phyloP scores from a whole-genome alignment of 2,113 vertebrate species.

The Nycticorax nycticorax region DNA sequence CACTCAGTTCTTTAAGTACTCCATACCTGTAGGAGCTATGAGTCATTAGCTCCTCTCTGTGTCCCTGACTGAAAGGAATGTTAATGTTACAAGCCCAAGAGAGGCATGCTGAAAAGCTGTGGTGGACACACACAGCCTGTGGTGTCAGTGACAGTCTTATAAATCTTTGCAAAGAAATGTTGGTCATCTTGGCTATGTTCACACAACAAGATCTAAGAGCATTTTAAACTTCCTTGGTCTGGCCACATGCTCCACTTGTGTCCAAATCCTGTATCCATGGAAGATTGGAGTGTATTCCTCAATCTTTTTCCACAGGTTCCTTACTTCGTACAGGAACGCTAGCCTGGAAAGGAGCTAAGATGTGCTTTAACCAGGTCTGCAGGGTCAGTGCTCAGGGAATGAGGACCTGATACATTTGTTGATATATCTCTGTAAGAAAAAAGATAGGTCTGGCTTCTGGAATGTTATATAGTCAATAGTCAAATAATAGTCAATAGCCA shows the following conservation, averaged over 20 bases:
- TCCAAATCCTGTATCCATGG: background rate
- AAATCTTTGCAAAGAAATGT: background rate
- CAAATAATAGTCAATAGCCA: background rate
- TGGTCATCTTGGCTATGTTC: background rate
- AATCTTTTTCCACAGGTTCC: background rate
- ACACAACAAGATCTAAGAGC: background rate
- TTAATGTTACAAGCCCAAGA: background rate
- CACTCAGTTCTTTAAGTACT: slow-evolving; percentile 15
- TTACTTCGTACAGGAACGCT: background rate
- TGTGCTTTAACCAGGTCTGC: background rate
- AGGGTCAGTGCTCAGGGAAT: background rate
- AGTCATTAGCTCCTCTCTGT: slow-evolving; percentile 9
- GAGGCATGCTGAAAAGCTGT: background rate
- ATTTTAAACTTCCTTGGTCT: background rate
- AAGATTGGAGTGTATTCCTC: background rate
- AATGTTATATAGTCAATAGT: background rate
- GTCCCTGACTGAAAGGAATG: background rate
- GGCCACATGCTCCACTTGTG: background rate
- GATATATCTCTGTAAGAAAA: background rate
- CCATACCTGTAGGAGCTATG: slow-evolving; percentile 26
- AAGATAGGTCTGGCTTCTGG: background rate
- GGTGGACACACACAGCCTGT: background rate
- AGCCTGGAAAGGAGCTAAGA: background rate
- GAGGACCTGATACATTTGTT: background rate
- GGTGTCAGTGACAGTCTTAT: background rate